phyloP scores from a whole-genome alignment of 2,797 vertebrate species.

The Bufotes viridis region DNA sequence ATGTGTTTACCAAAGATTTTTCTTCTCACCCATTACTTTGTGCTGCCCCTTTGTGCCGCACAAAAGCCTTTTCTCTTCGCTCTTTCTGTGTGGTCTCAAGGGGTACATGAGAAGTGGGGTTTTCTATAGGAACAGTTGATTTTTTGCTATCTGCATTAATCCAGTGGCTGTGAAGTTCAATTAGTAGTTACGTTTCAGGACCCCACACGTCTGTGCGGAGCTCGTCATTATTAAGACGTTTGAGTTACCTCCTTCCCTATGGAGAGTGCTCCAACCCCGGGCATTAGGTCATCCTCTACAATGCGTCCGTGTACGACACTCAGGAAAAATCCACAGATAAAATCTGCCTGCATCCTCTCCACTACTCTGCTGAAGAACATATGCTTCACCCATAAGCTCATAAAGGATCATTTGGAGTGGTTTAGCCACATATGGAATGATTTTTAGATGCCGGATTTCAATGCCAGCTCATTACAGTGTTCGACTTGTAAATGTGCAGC shows the following conservation, averaged over 20 bases:
- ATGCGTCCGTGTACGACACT: constrained; percentile 70
- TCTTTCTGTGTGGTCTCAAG: constrained; percentile 74
- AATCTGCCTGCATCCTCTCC: constrained; percentile 4
- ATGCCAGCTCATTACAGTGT: neutral
- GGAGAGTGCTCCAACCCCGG: constrained; percentile 65
- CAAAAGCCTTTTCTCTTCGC: constrained; percentile 67
- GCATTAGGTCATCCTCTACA: constrained; percentile 62
- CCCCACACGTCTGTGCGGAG: constrained; percentile 72
- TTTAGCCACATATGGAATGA: constrained; percentile 85
- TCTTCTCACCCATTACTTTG: constrained; percentile 68
- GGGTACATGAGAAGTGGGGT: constrained; percentile 64
- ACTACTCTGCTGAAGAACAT: constrained; percentile 63
- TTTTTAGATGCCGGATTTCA: constrained; percentile 70
- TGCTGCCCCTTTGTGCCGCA: constrained; percentile 65
- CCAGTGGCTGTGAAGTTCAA: constrained; percentile 74
- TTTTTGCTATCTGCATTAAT: constrained; percentile 61
- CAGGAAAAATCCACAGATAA: constrained; percentile 69
- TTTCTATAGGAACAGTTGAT: constrained; percentile 65
- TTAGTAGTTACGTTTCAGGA: constrained; percentile 73
- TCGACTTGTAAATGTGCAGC: constrained; percentile 12
- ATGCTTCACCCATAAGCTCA: constrained; percentile 60
- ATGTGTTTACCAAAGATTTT: constrained; percentile 72
- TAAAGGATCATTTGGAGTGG: constrained; percentile 77
- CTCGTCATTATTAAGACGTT: constrained; percentile 63
- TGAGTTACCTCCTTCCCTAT: constrained; percentile 65